phyloP scores from a whole-genome alignment of 1,140 invertebrate genomes.

The Ylistrum balloti region DNA sequence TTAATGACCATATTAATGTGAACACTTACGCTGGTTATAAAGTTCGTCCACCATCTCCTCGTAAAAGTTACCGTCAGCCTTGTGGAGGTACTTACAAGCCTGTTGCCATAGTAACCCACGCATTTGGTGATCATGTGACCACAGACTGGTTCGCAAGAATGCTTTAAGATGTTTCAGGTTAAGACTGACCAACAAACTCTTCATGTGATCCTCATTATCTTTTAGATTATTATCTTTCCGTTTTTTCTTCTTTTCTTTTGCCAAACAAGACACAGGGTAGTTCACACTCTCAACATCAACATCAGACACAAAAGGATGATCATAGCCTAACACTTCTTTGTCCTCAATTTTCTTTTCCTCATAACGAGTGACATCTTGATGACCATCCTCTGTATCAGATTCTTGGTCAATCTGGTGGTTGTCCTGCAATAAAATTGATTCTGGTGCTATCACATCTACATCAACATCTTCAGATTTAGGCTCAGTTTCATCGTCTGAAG shows the following conservation, averaged over 20 bases:
- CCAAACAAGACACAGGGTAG: neutral
- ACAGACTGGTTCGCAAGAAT: conserved; percentile 41
- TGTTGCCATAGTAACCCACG: conserved; percentile 67
- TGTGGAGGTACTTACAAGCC: conserved; percentile 66
- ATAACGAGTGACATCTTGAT: neutral
- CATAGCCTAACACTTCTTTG: neutral
- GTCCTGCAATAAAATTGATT: neutral
- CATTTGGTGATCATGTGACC: conserved; percentile 57
- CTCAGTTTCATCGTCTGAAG: conserved; percentile 26
- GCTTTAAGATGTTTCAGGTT: conserved; percentile 46
- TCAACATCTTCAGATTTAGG: conserved; percentile 26
- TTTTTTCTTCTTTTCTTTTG: neutral
- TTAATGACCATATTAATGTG: neutral
- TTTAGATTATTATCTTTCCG: neutral
- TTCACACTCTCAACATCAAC: neutral
- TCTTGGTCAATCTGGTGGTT: neutral
- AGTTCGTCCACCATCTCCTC: conserved; percentile 66
- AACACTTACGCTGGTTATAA: conserved; percentile 62
- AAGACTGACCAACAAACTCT: neutral
- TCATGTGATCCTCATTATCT: conserved; percentile 3
- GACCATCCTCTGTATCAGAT: neutral
- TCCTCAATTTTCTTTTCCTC: neutral
- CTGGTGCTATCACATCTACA: neutral
- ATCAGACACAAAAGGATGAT: neutral
- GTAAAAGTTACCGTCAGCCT: conserved; percentile 66